These are phyloP conservation scores for Sebastes trivittatus DNA, from an alignment of 2,797 vertebrate species.

Conservation along the genomic window DNA sequence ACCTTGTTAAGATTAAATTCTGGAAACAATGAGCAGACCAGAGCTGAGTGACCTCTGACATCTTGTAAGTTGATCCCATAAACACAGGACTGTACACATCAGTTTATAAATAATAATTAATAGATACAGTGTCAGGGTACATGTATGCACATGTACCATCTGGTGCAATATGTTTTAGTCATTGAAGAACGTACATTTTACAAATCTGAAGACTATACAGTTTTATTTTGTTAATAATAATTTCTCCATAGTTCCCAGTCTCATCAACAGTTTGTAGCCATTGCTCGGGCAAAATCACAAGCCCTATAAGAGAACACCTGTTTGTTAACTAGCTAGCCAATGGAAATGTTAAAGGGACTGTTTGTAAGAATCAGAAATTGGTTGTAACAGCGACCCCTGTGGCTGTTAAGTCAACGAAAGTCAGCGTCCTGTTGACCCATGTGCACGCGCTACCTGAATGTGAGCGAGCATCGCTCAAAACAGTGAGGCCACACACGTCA, in stretches of 20 bases:
- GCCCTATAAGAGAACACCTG: neutral
- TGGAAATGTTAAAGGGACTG: neutral
- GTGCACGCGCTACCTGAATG: no score
- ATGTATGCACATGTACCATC: neutral
- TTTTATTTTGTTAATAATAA: neutral
- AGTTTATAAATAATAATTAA: neutral
- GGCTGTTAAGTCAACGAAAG: no score
- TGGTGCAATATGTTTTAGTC: neutral
- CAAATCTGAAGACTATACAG: neutral
- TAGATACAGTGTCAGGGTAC: neutral
- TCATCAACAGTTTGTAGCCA: neutral
- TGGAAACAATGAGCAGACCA: neutral
- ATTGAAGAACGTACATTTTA: neutral
- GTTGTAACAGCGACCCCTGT: no score
- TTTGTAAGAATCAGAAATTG: no score
- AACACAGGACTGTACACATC: neutral
- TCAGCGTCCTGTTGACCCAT: no score
- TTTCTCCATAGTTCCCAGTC: neutral
- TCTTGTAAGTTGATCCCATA: neutral
- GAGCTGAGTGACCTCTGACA: neutral
- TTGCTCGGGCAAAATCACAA: neutral
- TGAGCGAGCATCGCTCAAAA: no score
- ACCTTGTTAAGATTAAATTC: neutral
- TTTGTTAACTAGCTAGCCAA: neutral
- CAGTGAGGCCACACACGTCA: no score